Percentiles rank a stretch among this genome's conserved stretches.
Conservation (phyloP, 2,888 invertebrate species). For the Andrena trimmerana region DNA sequence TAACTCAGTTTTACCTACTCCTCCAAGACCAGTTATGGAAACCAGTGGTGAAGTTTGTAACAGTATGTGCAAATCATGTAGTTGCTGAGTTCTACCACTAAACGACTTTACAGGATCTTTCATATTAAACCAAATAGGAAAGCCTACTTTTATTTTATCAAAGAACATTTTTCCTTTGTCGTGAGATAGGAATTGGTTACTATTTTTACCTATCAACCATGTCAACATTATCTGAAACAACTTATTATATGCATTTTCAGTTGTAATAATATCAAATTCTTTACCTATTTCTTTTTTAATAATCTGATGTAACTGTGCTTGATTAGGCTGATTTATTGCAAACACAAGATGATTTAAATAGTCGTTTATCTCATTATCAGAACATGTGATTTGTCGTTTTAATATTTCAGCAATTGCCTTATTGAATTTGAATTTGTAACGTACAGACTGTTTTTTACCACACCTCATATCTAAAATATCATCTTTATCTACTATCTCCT, state of each 20-base stretch:
- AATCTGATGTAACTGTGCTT: neutral
- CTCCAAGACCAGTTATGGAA: conserved; percentile 1
- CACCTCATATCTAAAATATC: neutral
- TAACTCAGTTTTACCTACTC: conserved; percentile 1
- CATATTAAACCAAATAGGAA: neutral
- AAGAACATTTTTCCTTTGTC: neutral
- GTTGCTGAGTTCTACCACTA: neutral
- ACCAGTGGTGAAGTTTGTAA: neutral
- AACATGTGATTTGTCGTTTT: neutral
- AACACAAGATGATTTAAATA: conserved; percentile 3
- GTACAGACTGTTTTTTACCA: neutral
- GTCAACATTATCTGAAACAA: neutral
- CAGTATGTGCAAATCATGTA: neutral
- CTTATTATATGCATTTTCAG: neutral
- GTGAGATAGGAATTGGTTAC: neutral
- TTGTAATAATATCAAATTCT: neutral
- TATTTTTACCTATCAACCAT: neutral
- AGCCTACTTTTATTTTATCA: neutral
- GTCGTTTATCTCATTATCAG: neutral
- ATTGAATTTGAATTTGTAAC: neutral
- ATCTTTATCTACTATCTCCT: neutral
- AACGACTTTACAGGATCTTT: neutral
- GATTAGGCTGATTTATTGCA: neutral
- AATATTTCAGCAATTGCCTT: no score
- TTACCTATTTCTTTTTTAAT: neutral